phyloP scores from a whole-genome alignment of 2,113 vertebrate genomes.

The Notarius quadriscutis region DNA sequence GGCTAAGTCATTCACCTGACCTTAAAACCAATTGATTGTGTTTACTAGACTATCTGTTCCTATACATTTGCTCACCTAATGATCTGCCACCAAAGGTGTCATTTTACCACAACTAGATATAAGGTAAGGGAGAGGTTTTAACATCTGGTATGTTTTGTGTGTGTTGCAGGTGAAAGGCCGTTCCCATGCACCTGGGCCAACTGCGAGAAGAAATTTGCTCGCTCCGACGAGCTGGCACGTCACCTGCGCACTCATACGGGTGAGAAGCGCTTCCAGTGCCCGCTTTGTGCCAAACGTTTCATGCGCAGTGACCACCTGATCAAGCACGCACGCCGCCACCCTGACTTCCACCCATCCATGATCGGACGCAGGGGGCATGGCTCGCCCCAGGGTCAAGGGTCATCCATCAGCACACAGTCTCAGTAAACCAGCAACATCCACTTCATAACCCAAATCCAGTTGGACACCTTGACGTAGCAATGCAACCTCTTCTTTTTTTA shows the following conservation, averaged over 20 bases:
- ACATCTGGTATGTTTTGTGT: slow-evolving; percentile 2
- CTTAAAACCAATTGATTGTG: too few species aligned
- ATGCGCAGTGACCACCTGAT: slow-evolving; percentile 82
- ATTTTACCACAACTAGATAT: not conserved
- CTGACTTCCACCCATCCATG: slow-evolving; percentile 76
- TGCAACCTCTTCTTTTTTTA: not conserved
- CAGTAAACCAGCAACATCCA: slow-evolving; percentile 37
- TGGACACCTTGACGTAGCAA: slow-evolving; percentile 24
- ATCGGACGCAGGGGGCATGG: slow-evolving; percentile 70
- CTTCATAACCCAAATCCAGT: slow-evolving; percentile 3
- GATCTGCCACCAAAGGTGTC: not conserved
- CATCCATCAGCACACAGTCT: slow-evolving; percentile 46
- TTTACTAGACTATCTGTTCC: not conserved
- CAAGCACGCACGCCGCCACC: slow-evolving; percentile 78
- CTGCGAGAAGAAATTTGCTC: slow-evolving; percentile 79
- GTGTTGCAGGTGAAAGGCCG: slow-evolving; percentile 71
- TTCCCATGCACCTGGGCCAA: slow-evolving; percentile 76
- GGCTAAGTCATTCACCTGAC: too few species aligned
- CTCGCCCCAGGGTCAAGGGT: slow-evolving; percentile 22
- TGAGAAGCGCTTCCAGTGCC: slow-evolving; percentile 78
- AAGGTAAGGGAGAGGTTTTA: not conserved
- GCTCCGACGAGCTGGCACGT: slow-evolving; percentile 76
- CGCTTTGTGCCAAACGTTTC: slow-evolving; percentile 77
- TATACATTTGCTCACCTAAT: not conserved
- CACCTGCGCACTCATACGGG: slow-evolving; percentile 79